Evolutionary conservation across 2,113 vertebrate species (phyloP).

Genomic region (Lontra canadensis): DNA sequence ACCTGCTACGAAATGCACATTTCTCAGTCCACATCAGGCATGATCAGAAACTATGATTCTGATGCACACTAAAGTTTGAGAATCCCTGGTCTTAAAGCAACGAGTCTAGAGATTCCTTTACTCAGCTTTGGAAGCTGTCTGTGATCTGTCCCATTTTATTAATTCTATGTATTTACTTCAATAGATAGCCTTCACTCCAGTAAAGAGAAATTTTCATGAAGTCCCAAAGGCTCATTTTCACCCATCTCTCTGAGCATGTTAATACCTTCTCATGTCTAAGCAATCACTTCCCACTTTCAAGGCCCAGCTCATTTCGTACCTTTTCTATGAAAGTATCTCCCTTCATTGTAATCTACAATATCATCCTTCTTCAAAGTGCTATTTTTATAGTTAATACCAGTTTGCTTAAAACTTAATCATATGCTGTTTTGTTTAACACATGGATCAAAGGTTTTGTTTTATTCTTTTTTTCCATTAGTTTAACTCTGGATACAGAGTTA

Average conservation of each 20-base stretch:
- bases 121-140: background rate
- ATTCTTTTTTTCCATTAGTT: background rate
- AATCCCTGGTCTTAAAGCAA: background rate
- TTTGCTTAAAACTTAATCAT: background rate
- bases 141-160: background rate
- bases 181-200: background rate
- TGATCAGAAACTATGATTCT: background rate
- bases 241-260: background rate
- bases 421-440: background rate
- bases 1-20: conserved; percentile 1
- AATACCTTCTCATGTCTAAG: background rate
- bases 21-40: background rate
- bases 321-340: background rate
- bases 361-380: background rate
- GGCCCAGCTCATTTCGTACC: background rate
- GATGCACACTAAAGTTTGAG: background rate
- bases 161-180: background rate
- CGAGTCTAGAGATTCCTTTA: background rate
- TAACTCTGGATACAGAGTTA: background rate
- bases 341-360: background rate
- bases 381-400: background rate
- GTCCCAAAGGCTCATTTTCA: background rate
- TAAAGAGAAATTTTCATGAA: background rate
- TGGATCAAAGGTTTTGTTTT: background rate
- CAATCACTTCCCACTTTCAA: background rate